phyloP scores from a whole-genome alignment of 2,797 vertebrate species.

The Melopsittacus undulatus region DNA sequence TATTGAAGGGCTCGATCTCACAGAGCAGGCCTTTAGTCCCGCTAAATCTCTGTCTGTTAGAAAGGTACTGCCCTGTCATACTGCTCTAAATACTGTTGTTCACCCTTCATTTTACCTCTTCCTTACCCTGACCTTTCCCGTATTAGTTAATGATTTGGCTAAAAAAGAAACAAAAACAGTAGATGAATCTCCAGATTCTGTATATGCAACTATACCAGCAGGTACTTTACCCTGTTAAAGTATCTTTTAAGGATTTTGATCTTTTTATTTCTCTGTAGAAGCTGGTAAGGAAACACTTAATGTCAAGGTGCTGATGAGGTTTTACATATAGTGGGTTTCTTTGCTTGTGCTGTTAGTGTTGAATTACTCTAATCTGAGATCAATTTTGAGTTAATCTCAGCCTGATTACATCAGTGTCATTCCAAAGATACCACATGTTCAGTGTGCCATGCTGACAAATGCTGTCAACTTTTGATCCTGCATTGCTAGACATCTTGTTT shows the following conservation, averaged over 20 bases:
- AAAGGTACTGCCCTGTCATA: constrained; percentile 90
- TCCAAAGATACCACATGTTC: neutral
- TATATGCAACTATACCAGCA: neutral
- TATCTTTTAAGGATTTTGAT: neutral
- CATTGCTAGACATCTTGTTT: fast-evolving
- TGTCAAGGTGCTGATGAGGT: neutral
- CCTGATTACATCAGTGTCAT: constrained; percentile 4
- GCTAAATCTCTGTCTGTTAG: constrained; percentile 92
- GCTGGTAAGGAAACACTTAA: neutral
- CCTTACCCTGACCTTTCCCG: neutral
- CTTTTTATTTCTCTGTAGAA: neutral
- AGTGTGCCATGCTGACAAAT: neutral
- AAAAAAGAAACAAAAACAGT: neutral
- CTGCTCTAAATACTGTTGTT: constrained; percentile 55
- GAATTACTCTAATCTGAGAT: constrained; percentile 24
- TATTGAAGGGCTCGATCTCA: constrained; percentile 97
- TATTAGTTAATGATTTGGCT: neutral
- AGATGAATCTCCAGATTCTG: neutral
- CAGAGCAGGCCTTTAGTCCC: constrained; percentile 96
- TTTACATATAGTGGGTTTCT: neutral
- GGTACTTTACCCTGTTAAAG: neutral
- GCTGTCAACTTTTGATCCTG: neutral
- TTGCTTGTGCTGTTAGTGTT: neutral
- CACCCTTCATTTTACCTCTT: constrained; percentile 45
- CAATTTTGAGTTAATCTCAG: neutral